Percentiles rank a stretch among this genome's conserved stretches.
Conservation (phyloP, 2,797 vertebrate species). For the Neopelma chrysocephalum region DNA sequence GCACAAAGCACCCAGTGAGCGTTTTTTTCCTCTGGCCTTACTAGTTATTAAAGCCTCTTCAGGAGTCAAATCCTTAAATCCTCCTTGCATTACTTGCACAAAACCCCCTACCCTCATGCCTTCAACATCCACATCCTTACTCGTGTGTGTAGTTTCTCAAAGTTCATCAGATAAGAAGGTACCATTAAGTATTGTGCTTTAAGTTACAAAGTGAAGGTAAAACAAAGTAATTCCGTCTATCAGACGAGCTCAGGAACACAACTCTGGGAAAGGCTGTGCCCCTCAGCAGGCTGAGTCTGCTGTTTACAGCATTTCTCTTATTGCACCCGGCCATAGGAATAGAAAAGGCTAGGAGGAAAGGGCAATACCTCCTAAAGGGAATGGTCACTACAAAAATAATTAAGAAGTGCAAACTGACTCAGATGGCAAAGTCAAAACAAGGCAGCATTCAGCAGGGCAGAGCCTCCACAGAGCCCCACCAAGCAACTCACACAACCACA, state of each 20-base stretch:
- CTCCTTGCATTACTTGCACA: not conserved
- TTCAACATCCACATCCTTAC: not conserved
- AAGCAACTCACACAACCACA: conserved; percentile 25
- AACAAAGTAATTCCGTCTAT: not conserved
- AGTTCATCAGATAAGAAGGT: not conserved
- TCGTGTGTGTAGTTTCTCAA: not conserved
- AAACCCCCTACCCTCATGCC: rapidly evolving
- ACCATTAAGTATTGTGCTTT: not conserved
- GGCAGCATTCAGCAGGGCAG: conserved; percentile 1
- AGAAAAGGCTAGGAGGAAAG: not conserved
- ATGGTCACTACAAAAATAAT: conserved; percentile 1
- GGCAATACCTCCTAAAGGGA: not conserved
- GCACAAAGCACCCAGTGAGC: rapidly evolving
- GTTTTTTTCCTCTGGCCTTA: not conserved
- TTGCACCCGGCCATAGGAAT: not conserved
- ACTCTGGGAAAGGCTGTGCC: not conserved
- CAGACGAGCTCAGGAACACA: not conserved
- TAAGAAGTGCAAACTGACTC: not conserved
- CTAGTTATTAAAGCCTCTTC: not conserved
- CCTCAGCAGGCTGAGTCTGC: not conserved
- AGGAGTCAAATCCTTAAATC: not conserved
- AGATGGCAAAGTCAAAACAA: conserved; percentile 11
- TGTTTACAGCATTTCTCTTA: not conserved
- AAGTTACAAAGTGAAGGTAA: not conserved
- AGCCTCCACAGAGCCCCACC: not conserved